Base-by-base conservation (phyloP, 2,888 invertebrate species). In the Uropetala carovei region DNA sequence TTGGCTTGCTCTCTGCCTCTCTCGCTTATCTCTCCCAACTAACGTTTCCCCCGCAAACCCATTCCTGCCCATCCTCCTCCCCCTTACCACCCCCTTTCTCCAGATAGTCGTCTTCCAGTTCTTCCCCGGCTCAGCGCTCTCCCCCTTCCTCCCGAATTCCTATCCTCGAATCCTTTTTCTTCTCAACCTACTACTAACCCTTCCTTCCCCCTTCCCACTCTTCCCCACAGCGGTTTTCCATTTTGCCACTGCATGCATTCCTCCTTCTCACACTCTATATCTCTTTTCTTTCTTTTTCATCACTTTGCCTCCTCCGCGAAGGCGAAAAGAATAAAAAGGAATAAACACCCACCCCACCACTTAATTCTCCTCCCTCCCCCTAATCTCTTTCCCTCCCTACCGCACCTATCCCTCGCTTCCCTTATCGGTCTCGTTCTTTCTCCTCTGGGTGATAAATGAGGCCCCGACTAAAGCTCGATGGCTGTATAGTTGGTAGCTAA, bases 381-480 rank as follows among this genome's bases (percentile, higher is more conserved):
- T n/a, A 9, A 58, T 14, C 86, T 27, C 68, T 18, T 22, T 59
- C 64, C 30, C 27, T 60, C 86, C 60, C 60, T 18, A 16, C 10
- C n/a, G n/a, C 27, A 27, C 60, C 60, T 18, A 27, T 58, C 85
- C 59, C 30, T 30, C 56, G 10, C 3, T n/a, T 18, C 83, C 57
- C 83, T 43, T 43, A 43, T 43, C 43, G 43, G 56, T 4, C 82
- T 82, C 82, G 30, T 16, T 58, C 85, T 8, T 58, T 30, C 22
- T 60, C 89, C 64, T 7, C 64, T 27, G 43, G 57, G 89, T 89
- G 89, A 89, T 89, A 89, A 89, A 89, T 43, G 89, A 27, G 89
- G 64, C 60, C 59, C 60, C 14, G 60, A 60, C 86, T 86, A 86
- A 86, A 86, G 22, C 86, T 60, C 60, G 27, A 30, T 60, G 27